Conservation (phyloP, 2,797 vertebrate species). For the Ctenopoma multispine region DNA sequence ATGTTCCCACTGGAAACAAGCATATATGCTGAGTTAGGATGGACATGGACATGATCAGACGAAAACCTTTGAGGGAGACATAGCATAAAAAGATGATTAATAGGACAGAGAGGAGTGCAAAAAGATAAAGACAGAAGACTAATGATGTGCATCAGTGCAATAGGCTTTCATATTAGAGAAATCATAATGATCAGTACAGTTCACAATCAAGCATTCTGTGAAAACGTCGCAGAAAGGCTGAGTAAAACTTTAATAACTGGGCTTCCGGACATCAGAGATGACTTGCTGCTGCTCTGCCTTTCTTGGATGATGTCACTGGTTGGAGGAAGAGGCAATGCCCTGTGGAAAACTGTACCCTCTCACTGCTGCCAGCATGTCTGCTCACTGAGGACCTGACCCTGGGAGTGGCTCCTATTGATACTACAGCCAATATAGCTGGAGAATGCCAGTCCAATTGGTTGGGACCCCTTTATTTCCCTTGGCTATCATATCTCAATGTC, state of each 20-base stretch:
- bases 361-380: constrained; percentile 77
- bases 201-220: neutral
- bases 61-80: constrained; percentile 58
- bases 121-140: constrained; percentile 29
- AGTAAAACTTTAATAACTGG: constrained; percentile 56
- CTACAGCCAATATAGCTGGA: constrained; percentile 54
- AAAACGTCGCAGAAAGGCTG: constrained; percentile 51
- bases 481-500: constrained; percentile 80
- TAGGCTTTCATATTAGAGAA: constrained; percentile 39
- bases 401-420: constrained; percentile 72
- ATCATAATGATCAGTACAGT: constrained; percentile 44
- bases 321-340: constrained; percentile 64
- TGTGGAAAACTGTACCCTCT: constrained; percentile 65
- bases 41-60: constrained; percentile 62
- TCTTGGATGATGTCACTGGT: constrained; percentile 71
- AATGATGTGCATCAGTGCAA: constrained; percentile 54
- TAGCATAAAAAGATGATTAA: constrained; percentile 63
- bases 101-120: constrained; percentile 30
- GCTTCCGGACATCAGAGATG: constrained; percentile 61
- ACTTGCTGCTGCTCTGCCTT: constrained; percentile 48
- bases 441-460: constrained; percentile 62
- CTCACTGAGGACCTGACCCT: constrained; percentile 57
- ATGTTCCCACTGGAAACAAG: constrained; percentile 49
- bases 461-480: constrained; percentile 56
- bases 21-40: constrained; percentile 70